These are phyloP conservation scores for Anthoptus insignis DNA, from an alignment of 2,888 invertebrate species.

Conservation along the genomic window DNA sequence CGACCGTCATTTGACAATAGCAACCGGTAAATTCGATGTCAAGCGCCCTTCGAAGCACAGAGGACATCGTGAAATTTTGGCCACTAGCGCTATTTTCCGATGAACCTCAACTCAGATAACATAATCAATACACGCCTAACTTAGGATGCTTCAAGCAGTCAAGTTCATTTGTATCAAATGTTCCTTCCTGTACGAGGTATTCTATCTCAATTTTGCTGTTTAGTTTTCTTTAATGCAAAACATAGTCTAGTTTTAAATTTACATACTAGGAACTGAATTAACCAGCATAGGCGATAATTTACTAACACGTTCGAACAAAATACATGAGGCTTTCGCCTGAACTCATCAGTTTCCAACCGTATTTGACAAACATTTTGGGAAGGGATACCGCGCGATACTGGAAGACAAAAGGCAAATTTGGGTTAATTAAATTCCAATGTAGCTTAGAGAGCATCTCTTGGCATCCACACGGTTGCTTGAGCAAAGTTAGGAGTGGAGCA, in stretches of 20 bases:
- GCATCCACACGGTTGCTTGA: slow-evolving; percentile 71
- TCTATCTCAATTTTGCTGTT: neutral
- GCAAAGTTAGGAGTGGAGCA: slow-evolving; percentile 66
- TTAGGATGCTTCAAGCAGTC: too few relatives aligned
- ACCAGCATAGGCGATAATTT: neutral
- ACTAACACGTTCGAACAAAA: slow-evolving; percentile 7
- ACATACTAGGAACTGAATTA: neutral
- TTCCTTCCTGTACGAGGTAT: too few relatives aligned
- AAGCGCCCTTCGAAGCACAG: too few relatives aligned
- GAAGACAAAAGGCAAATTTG: slow-evolving; percentile 74
- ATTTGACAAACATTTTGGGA: slow-evolving; percentile 64
- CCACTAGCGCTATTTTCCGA: too few relatives aligned
- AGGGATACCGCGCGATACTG: slow-evolving; percentile 53
- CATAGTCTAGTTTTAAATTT: neutral
- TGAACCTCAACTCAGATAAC: too few relatives aligned
- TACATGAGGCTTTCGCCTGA: slow-evolving; percentile 39
- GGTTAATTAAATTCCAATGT: slow-evolving; percentile 80
- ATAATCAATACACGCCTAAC: too few relatives aligned
- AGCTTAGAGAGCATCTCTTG: slow-evolving; percentile 64
- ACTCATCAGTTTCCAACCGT: slow-evolving; percentile 52
- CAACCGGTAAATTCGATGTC: too few relatives aligned
- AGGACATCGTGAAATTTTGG: too few relatives aligned
- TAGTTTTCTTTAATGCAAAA: neutral
- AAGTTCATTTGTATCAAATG: too few relatives aligned
- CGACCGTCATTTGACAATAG: too few relatives aligned